Base-by-base conservation (phyloP, 2,797 vertebrate genomes). In the Gymnothorax reevesii region DNA sequence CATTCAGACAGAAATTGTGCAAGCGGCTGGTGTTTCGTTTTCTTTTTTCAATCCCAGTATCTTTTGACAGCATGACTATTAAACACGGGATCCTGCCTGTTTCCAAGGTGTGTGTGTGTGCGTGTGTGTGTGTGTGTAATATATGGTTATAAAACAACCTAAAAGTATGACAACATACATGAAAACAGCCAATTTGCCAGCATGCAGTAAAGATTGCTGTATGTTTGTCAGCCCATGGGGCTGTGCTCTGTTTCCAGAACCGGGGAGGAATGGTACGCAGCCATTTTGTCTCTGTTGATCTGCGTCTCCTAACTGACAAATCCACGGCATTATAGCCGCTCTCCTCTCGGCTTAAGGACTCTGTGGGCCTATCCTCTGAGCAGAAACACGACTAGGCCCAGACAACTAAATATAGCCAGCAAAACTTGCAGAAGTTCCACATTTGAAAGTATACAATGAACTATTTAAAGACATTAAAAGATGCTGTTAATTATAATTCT, bases 111-210 rank as follows among this genome's bases (percentile, higher is more conserved):
- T 75, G 42, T 42, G 10, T 25, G 9, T 25, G 25, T 69, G 17
- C n/a, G n/a, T 82, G 84, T 77, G 66, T 77, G 59, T 85, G 25
- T 86, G 71, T 12, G 57, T 77, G 85, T 80, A 17, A 52, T 83
- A 54, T 57, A 64, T 55, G 82, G 55, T 62, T 55, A 10, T 83
- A 59, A 73, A 83, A 71, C 64, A 71, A 27, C 4, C 57, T n/a
- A 42, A n/a, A 60, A 87, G 86, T 77, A 59, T 87, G 55, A 83
- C 86, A 83, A 55, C 69, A 17, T 33, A 57, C 25, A 52, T 57
- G 87, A 87, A 87, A 69, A 88, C 3, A 5, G 60, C 88, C 93
- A 92, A 92, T 94, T 94, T 92, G 89, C 85, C 79, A 84, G 55
- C 89, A 42, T 10, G 87, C 88, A 88, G 84, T 82, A 12, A 22